Evolutionary conservation across 2,888 invertebrate genomes (phyloP).

Genomic region (Limnephilus rhombicus): DNA sequence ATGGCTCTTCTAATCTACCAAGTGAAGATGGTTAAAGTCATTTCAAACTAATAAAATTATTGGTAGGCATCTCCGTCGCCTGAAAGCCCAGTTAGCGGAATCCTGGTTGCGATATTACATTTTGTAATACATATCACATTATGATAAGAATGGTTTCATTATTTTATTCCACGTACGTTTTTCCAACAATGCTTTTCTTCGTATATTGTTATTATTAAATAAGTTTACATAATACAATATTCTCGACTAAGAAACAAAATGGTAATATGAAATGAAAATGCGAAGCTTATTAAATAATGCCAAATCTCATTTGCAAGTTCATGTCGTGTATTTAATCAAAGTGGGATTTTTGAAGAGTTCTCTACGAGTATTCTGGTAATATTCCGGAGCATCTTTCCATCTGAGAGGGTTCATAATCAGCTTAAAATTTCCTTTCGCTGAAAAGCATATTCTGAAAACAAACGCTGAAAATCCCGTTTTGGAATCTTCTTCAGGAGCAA

Average conservation of each 20-base stretch:
- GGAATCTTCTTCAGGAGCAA: constrained; percentile 27
- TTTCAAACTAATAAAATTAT: background rate
- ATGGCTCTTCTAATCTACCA: background rate
- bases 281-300: constrained; percentile 14
- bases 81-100: no score
- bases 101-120: no score
- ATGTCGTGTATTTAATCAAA: constrained; percentile 31
- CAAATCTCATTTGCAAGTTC: constrained; percentile 33
- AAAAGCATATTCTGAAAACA: constrained; percentile 35
- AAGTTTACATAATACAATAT: background rate
- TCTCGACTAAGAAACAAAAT: background rate
- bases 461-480: constrained; percentile 3
- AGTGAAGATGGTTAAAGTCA: background rate
- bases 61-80: background rate
- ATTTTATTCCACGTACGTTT: background rate
- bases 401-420: constrained; percentile 28
- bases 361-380: constrained; percentile 16
- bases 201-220: background rate
- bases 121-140: no score
- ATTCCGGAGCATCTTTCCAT: constrained; percentile 35
- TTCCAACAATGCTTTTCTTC: background rate
- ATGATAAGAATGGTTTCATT: background rate
- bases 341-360: constrained; percentile 29
- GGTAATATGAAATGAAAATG: background rate
- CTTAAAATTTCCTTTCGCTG: constrained; percentile 24